These are phyloP conservation scores for Apogon hyalosoma DNA, from an alignment of 2,797 vertebrate genomes.

Conservation along the genomic window DNA sequence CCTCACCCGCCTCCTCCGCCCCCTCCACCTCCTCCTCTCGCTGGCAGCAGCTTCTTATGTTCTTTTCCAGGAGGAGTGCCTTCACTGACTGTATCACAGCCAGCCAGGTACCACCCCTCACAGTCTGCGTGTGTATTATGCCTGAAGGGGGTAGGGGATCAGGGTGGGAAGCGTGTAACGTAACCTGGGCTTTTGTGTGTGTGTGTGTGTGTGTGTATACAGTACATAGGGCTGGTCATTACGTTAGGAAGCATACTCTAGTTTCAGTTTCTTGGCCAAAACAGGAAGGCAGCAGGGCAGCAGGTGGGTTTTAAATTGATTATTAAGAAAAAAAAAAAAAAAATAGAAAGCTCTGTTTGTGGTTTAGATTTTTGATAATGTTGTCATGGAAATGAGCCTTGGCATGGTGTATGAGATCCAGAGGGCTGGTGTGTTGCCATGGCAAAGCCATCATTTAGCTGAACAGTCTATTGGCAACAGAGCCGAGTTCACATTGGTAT, in stretches of 20 bases:
- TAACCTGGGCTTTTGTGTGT: constrained; percentile 54
- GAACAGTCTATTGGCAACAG: constrained; percentile 25
- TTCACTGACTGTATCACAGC: constrained; percentile 97
- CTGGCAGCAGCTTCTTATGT: constrained; percentile 95
- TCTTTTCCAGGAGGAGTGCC: constrained; percentile 94
- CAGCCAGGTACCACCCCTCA: constrained; percentile 89
- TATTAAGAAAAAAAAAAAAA: constrained; percentile 43
- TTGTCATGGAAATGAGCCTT: constrained; percentile 76
- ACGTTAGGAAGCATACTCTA: constrained; percentile 49
- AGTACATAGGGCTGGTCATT: constrained; percentile 9
- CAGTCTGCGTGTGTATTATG: constrained; percentile 32
- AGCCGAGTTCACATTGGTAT: constrained; percentile 32
- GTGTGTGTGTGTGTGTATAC: constrained; percentile 32
- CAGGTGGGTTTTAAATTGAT: constrained; percentile 34
- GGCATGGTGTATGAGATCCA: constrained; percentile 49
- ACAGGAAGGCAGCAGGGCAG: constrained; percentile 20
- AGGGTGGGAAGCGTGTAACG: constrained; percentile 58
- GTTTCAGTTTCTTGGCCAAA: constrained; percentile 57
- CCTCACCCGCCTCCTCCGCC: constrained; percentile 84
- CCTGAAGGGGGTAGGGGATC: constrained; percentile 48
- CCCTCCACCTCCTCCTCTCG: constrained; percentile 88
- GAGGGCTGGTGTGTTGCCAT: constrained; percentile 71
- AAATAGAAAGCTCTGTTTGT: constrained; percentile 38
- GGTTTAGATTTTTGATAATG: constrained; percentile 68
- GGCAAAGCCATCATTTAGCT: constrained; percentile 60